phyloP scores from a whole-genome alignment of 1,140 invertebrate genomes.

The Lethocerus indicus region DNA sequence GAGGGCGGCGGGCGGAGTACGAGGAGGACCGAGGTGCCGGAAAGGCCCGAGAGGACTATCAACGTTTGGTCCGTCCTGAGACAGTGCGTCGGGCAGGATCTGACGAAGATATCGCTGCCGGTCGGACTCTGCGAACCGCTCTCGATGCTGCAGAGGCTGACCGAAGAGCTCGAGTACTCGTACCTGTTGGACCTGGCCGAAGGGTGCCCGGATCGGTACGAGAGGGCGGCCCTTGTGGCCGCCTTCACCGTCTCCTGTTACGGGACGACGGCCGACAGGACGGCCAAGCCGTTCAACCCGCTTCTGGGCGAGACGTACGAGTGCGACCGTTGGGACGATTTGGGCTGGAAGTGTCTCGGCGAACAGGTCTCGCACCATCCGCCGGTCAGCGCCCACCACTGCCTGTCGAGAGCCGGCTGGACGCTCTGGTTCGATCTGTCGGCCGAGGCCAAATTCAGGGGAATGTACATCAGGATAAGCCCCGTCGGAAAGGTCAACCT shows the following conservation, averaged over 20 bases:
- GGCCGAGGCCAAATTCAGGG: conserved; percentile 94
- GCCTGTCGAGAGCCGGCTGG: conserved; percentile 75
- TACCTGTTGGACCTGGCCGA: conserved; percentile 58
- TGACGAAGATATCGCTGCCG: background rate
- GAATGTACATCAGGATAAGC: conserved; percentile 87
- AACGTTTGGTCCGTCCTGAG: background rate
- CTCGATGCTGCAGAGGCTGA: conserved; percentile 91
- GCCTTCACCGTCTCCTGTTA: conserved; percentile 93
- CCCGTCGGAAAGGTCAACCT: conserved; percentile 75
- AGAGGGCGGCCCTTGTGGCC: conserved; percentile 86
- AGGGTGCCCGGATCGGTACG: conserved; percentile 34
- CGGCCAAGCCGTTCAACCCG: conserved; percentile 71
- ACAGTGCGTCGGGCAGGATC: background rate
- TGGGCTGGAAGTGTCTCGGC: conserved; percentile 82
- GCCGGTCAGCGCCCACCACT: conserved; percentile 84
- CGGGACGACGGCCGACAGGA: conserved; percentile 65
- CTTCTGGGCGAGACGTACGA: conserved; percentile 89
- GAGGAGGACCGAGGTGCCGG: background rate
- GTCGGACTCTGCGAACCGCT: conserved; percentile 97
- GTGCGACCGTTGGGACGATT: conserved; percentile 85
- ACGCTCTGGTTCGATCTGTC: conserved; percentile 93
- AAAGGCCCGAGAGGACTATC: background rate
- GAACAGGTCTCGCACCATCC: conserved; percentile 99
- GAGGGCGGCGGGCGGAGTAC: background rate
- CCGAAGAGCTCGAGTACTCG: conserved; percentile 96